Conservation (phyloP, 2,797 vertebrate genomes). For the Microctenopoma stevenorrisi region DNA sequence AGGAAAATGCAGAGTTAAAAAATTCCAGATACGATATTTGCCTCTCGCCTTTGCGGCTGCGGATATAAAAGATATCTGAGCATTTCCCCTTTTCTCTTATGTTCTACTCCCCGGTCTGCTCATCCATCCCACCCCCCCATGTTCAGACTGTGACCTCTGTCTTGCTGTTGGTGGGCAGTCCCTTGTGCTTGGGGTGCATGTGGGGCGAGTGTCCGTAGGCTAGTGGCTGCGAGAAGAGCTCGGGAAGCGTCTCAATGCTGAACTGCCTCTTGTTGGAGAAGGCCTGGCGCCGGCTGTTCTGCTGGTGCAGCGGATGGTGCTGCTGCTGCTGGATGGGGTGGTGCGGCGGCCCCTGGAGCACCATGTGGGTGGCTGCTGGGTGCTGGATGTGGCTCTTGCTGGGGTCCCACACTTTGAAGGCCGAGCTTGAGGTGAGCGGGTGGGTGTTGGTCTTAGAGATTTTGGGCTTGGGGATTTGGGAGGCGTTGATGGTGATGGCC, state of each 20-base stretch:
- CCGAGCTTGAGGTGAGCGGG: slow-evolving; percentile 79
- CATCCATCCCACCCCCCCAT: slow-evolving; percentile 3
- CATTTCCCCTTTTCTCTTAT: slow-evolving; percentile 27
- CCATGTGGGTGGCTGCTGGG: slow-evolving; percentile 73
- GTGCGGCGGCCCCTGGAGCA: slow-evolving; percentile 66
- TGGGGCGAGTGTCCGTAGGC: slow-evolving; percentile 82
- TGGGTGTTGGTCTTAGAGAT: slow-evolving; percentile 86
- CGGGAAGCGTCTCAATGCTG: slow-evolving; percentile 90
- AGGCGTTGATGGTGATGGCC: slow-evolving; percentile 83
- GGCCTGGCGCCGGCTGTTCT: slow-evolving; percentile 81
- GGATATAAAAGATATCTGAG: slow-evolving; percentile 70
- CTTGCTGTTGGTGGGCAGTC: slow-evolving; percentile 95
- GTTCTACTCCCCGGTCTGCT: slow-evolving; percentile 21
- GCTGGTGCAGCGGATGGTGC: slow-evolving; percentile 76
- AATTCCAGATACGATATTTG: slow-evolving; percentile 65
- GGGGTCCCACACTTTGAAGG: slow-evolving; percentile 84
- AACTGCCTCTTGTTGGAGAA: slow-evolving; percentile 87
- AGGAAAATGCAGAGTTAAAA: slow-evolving; percentile 60
- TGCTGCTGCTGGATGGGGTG: slow-evolving; percentile 70
- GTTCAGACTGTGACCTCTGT: slow-evolving; percentile 94
- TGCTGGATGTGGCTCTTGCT: slow-evolving; percentile 82
- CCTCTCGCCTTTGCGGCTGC: slow-evolving; percentile 40
- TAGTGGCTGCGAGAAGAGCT: slow-evolving; percentile 86
- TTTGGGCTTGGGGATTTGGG: slow-evolving; percentile 86
- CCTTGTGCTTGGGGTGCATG: slow-evolving; percentile 87